phyloP scores from a whole-genome alignment of 2,797 vertebrate species.

The Enteromius treurensis region DNA sequence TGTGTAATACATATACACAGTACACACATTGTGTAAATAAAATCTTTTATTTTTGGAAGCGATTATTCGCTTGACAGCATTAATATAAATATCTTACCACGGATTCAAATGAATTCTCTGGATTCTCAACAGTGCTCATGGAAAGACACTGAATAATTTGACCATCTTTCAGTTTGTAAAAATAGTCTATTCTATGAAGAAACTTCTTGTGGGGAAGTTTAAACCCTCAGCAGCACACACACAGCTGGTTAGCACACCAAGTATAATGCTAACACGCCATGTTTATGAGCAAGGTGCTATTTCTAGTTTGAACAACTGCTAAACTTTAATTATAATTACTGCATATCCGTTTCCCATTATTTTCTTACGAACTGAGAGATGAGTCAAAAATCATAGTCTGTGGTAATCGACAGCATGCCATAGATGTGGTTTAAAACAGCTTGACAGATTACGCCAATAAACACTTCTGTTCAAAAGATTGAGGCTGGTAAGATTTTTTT shows the following conservation, averaged over 20 bases:
- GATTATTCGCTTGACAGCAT: too few species aligned
- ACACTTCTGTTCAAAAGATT: constrained; percentile 1
- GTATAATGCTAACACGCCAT: not conserved
- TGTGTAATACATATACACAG: too few species aligned
- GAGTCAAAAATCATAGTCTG: not conserved
- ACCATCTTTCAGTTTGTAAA: constrained; percentile 17
- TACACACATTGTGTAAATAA: too few species aligned
- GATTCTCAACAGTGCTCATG: not conserved
- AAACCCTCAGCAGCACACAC: not conserved
- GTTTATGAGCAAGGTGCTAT: not conserved
- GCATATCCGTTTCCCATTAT: not conserved
- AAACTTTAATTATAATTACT: not conserved
- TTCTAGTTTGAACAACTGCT: not conserved
- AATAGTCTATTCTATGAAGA: not conserved
- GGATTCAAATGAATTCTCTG: not conserved
- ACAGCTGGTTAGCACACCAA: not conserved
- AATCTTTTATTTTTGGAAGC: too few species aligned
- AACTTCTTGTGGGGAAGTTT: not conserved
- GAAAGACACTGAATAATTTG: not conserved
- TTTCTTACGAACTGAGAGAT: not conserved
- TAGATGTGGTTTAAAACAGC: not conserved
- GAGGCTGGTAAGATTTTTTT: constrained; percentile 1
- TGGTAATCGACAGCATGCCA: constrained; percentile 29
- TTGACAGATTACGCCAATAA: not conserved
- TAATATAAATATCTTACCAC: not conserved